Percentiles rank a stretch among this genome's conserved stretches.
These are phyloP conservation scores for Elachura formosa DNA, from an alignment of 2,113 vertebrate genomes.

Conservation along the genomic window DNA sequence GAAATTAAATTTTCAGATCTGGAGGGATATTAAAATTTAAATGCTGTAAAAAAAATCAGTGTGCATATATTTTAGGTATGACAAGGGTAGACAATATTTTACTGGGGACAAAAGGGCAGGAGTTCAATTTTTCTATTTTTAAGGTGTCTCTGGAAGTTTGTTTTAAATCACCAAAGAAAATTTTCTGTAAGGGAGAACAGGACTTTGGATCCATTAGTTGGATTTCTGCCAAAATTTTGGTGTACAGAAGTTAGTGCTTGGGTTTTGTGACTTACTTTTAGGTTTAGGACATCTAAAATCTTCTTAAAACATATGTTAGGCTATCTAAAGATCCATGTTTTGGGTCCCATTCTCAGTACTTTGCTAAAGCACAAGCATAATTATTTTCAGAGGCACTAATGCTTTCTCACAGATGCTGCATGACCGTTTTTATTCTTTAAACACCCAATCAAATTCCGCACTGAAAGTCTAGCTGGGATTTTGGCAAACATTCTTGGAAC, in stretches of 20 bases:
- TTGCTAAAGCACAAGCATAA: neutral
- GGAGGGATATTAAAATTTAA: neutral
- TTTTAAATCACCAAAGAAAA: neutral
- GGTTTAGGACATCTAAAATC: neutral
- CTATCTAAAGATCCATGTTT: neutral
- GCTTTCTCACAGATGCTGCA: neutral
- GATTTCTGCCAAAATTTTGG: neutral
- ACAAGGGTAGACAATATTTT: neutral
- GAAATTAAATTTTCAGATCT: neutral
- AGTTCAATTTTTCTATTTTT: neutral
- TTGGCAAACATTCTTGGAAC: neutral
- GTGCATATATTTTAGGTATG: neutral
- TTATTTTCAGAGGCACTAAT: neutral
- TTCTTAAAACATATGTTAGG: neutral
- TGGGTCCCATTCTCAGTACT: neutral
- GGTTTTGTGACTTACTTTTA: neutral
- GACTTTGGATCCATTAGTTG: neutral
- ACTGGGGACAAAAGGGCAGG: neutral
- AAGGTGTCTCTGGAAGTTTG: neutral
- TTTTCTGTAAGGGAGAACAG: neutral
- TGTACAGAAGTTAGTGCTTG: neutral
- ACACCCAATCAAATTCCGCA: neutral
- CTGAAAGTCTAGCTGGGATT: neutral
- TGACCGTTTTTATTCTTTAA: neutral
- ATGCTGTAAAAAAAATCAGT: neutral